These are phyloP conservation scores for Podilymbus podiceps DNA, from an alignment of 2,113 vertebrate genomes.

Conservation along the genomic window DNA sequence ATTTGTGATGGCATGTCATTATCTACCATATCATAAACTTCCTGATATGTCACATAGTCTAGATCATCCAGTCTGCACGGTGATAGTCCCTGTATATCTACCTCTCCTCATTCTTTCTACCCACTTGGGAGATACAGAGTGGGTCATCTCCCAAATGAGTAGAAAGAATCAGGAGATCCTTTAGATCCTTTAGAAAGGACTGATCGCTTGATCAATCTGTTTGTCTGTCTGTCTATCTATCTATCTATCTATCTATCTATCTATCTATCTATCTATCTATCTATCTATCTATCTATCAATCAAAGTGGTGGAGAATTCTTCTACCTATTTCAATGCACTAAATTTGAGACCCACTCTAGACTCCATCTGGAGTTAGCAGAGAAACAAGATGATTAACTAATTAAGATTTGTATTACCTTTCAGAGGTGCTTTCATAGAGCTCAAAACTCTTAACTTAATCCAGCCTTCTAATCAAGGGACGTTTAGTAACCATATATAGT, in stretches of 20 bases:
- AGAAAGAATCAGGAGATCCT: background rate
- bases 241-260: too few relatives aligned
- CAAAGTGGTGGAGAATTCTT: background rate
- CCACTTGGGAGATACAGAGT: background rate
- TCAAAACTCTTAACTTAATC: background rate
- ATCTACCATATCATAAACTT: background rate
- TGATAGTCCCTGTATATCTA: background rate
- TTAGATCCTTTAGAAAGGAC: too few relatives aligned
- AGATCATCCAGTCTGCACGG: background rate
- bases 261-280: too few relatives aligned
- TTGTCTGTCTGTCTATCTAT: too few relatives aligned
- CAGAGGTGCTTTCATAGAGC: background rate
- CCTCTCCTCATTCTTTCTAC: background rate
- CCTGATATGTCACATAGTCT: background rate
- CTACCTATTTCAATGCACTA: background rate
- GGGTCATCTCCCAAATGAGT: background rate
- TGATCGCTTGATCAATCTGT: too few relatives aligned
- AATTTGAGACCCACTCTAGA: background rate
- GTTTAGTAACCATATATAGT: background rate
- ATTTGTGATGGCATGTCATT: background rate
- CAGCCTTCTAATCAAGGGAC: background rate
- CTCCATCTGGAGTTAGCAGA: background rate
- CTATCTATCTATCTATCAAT: too few relatives aligned
- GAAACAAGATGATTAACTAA: background rate
- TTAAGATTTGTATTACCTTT: background rate